Conservation (phyloP, 2,113 vertebrate species). For the Physeter macrocephalus region DNA sequence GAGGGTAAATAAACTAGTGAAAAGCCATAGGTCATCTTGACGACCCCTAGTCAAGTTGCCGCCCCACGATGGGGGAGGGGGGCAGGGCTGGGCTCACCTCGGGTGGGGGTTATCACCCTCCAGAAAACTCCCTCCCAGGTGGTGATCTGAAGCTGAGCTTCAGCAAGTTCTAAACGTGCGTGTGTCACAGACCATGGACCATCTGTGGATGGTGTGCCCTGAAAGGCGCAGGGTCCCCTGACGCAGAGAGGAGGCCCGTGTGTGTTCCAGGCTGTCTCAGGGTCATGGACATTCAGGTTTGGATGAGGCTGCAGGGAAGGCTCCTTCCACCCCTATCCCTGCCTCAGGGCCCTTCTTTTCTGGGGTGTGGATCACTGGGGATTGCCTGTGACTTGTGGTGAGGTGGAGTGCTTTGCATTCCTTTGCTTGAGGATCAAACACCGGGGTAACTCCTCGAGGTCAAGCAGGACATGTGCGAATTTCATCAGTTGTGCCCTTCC, state of each 20-base stretch:
- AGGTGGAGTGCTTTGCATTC: not conserved
- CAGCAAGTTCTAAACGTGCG: not conserved
- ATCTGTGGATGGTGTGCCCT: not conserved
- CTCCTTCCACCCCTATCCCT: not conserved
- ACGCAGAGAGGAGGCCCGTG: not conserved
- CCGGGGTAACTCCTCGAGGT: not conserved
- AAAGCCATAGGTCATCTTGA: not conserved
- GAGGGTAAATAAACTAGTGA: not conserved
- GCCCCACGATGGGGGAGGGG: not conserved
- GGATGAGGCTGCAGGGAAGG: no score
- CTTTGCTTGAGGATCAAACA: not conserved
- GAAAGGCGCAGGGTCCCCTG: not conserved
- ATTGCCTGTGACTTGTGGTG: not conserved
- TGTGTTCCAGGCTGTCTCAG: not conserved
- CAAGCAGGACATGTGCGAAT: no score
- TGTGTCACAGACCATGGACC: not conserved
- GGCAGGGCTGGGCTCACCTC: not conserved
- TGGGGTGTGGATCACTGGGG: not conserved
- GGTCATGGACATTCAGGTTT: accelerated
- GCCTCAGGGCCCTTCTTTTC: no score
- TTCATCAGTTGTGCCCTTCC: no score
- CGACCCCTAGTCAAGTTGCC: not conserved
- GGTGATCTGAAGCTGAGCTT: not conserved
- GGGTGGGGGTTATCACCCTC: not conserved
- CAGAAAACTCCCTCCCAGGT: not conserved